Conservation (phyloP, 1,140 invertebrate genomes). For the Zaprionus ghesquierei region DNA sequence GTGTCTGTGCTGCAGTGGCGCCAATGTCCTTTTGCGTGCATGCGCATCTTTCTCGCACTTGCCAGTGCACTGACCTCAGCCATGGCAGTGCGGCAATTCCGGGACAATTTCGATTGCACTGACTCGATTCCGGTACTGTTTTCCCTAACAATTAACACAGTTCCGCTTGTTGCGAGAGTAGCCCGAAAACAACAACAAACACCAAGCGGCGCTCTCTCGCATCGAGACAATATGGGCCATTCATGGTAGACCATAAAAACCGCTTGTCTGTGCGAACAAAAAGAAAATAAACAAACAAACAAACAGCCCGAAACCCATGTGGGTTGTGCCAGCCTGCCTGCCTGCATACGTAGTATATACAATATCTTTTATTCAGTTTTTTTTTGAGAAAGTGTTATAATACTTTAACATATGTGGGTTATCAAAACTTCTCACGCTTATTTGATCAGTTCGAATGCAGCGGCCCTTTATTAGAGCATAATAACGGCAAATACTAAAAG, state of each 20-base stretch:
- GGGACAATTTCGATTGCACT: conserved; percentile 11
- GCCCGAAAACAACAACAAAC: conserved; percentile 51
- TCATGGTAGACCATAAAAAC: conserved; percentile 45
- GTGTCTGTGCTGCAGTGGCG: not conserved
- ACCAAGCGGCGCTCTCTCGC: conserved; percentile 8
- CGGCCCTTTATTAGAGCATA: not conserved
- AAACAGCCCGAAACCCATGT: conserved; percentile 11
- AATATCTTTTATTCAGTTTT: not conserved
- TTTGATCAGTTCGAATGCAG: not conserved
- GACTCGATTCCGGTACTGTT: conserved; percentile 40
- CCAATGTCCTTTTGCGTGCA: conserved; percentile 48
- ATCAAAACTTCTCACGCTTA: conserved; percentile 52
- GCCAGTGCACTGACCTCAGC: conserved; percentile 75
- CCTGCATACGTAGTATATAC: not conserved
- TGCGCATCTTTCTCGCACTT: conserved; percentile 58
- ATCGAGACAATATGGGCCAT: conserved; percentile 70
- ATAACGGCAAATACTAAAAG: not conserved
- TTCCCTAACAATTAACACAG: conserved; percentile 64
- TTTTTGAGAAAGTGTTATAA: not conserved
- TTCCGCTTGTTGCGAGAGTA: conserved; percentile 20
- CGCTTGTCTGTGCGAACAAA: conserved; percentile 21
- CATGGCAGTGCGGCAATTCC: conserved; percentile 51
- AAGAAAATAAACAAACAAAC: conserved; percentile 24
- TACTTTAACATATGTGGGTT: conserved; percentile 37
- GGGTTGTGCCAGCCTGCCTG: too few species aligned